These are phyloP conservation scores for Gracilinanus agilis DNA, from an alignment of 2,113 vertebrate species.

Conservation along the genomic window DNA sequence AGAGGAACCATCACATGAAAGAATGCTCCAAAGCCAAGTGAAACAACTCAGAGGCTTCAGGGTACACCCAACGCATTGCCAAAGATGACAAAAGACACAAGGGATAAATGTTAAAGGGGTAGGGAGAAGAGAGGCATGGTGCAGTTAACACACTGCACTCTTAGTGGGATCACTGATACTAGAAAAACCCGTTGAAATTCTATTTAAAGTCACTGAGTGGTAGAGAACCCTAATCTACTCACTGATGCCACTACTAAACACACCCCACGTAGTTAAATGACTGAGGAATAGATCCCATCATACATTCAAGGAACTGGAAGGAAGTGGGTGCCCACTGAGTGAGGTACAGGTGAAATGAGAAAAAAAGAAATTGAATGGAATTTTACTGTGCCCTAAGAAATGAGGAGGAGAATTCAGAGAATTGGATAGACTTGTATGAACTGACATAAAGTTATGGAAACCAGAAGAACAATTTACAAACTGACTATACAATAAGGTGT, in stretches of 20 bases:
- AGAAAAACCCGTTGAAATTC: not conserved
- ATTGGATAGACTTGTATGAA: not conserved
- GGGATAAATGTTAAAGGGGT: not conserved
- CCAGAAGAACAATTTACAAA: not conserved
- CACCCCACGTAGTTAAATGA: not conserved
- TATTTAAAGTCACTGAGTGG: not conserved
- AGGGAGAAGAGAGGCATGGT: not conserved
- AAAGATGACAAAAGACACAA: not conserved
- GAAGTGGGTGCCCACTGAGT: not conserved
- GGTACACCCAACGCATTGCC: not conserved
- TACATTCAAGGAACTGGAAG: not conserved
- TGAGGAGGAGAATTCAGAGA: not conserved
- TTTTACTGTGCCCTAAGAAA: not conserved
- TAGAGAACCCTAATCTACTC: not conserved
- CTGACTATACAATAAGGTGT: not conserved
- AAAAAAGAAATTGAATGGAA: not conserved
- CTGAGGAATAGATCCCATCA: not conserved
- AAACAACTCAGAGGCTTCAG: not conserved
- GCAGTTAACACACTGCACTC: not conserved
- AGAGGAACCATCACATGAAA: not conserved
- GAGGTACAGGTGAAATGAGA: not conserved
- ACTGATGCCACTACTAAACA: not conserved
- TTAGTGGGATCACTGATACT: not conserved
- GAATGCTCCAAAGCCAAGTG: not conserved
- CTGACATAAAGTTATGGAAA: not conserved